phyloP scores from a whole-genome alignment of 2,888 invertebrate species.

The Stictocephala bisonia region DNA sequence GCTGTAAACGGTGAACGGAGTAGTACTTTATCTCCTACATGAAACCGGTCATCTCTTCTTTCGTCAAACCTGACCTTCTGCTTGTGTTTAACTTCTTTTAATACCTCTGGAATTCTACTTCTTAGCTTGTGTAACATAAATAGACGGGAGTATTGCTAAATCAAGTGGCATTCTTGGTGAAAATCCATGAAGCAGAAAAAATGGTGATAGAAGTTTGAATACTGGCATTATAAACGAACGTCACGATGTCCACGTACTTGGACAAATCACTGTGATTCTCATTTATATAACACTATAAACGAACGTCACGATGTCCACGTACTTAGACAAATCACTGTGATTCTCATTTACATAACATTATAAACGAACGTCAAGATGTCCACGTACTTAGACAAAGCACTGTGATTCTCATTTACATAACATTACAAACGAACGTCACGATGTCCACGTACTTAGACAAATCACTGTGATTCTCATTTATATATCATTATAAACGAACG shows the following conservation, averaged over 20 bases:
- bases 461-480: not conserved
- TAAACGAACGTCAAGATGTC: too few species aligned
- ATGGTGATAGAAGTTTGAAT: not conserved
- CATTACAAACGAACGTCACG: too few species aligned
- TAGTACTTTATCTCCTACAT: not conserved
- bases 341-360: not conserved
- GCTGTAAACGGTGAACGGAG: not conserved
- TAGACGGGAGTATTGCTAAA: not conserved
- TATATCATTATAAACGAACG: too few species aligned
- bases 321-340: not conserved
- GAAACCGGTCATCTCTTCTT: not conserved
- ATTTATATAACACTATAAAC: too few species aligned
- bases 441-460: too few species aligned
- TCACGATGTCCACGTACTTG: too few species aligned
- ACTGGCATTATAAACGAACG: not conserved
- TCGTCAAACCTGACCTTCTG: not conserved
- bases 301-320: too few species aligned
- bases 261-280: too few species aligned
- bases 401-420: not conserved
- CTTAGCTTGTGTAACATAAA: not conserved
- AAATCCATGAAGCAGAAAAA: not conserved
- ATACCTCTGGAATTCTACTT: not conserved
- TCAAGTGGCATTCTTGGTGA: not conserved
- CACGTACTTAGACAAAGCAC: not conserved
- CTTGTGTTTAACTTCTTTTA: not conserved